Percentiles rank a stretch among this genome's conserved stretches.
phyloP scores from a whole-genome alignment of 1,140 invertebrate genomes.

The Eriocheir sinensis region DNA sequence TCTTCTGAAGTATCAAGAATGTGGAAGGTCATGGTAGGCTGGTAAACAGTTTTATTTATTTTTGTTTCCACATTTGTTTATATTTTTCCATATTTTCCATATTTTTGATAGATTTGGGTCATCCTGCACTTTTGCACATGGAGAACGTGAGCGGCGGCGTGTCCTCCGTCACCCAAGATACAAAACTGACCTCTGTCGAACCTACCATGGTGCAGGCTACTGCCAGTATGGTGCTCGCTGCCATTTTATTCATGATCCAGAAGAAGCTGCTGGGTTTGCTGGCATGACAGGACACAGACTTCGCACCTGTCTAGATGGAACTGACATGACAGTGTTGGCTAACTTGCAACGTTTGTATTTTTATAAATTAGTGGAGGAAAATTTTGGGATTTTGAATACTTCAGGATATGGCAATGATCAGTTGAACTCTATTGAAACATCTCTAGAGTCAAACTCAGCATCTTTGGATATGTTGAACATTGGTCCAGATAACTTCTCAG shows the following conservation, averaged over 20 bases:
- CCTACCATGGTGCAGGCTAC: slow-evolving; percentile 97
- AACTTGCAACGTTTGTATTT: slow-evolving; percentile 42
- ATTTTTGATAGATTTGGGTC: slow-evolving; percentile 85
- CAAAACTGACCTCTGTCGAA: slow-evolving; percentile 98
- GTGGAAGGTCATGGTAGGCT: no score
- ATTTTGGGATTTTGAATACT: background rate
- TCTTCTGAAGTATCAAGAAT: no score
- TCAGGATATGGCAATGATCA: background rate
- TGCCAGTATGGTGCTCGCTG: slow-evolving; percentile 99
- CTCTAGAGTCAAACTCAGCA: background rate
- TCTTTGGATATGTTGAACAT: background rate
- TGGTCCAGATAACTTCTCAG: background rate
- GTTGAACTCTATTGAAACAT: background rate
- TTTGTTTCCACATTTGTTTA: no score
- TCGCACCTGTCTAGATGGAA: slow-evolving; percentile 10
- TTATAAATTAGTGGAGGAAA: slow-evolving; percentile 10
- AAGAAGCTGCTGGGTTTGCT: slow-evolving; percentile 84
- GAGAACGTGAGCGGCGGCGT: slow-evolving; percentile 93
- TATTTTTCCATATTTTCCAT: no score
- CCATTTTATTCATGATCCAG: slow-evolving; percentile 98
- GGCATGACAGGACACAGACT: slow-evolving; percentile 51
- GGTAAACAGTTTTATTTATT: no score
- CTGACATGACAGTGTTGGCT: background rate
- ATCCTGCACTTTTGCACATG: slow-evolving; percentile 99
- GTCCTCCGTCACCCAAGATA: slow-evolving; percentile 98